Conservation (phyloP, 2,888 invertebrate genomes). For the Trichacis sp. region DNA sequence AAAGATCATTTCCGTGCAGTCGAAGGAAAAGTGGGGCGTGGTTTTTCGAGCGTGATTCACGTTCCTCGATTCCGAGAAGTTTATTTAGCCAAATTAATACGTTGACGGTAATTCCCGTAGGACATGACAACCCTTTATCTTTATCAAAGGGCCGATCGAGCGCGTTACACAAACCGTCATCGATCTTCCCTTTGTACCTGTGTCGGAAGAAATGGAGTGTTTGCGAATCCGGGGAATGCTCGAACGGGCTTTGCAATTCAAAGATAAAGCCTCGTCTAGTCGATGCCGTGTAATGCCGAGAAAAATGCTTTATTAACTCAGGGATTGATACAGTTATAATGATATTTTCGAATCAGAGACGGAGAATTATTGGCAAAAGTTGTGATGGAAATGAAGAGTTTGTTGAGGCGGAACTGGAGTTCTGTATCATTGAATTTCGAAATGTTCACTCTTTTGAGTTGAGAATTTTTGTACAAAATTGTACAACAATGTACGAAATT, state of each 20-base stretch:
- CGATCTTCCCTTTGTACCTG: conserved; percentile 28
- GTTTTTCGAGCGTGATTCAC: conserved; percentile 5
- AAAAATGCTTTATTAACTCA: not conserved
- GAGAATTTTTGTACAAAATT: too few species aligned
- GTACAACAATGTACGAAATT: too few species aligned
- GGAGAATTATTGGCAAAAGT: too few species aligned
- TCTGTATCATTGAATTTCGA: too few species aligned
- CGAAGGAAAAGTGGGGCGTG: not conserved
- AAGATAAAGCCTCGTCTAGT: not conserved
- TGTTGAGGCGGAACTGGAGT: too few species aligned
- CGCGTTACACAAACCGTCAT: conserved; percentile 14
- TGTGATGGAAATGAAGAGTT: too few species aligned
- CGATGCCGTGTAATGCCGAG: not conserved
- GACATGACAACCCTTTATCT: conserved; percentile 21
- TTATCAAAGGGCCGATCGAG: conserved; percentile 18
- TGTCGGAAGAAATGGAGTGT: conserved; percentile 29
- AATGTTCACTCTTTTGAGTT: too few species aligned
- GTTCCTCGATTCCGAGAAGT: conserved; percentile 3
- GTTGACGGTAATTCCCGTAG: conserved; percentile 1
- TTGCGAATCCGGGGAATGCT: conserved; percentile 25
- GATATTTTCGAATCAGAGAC: too few species aligned
- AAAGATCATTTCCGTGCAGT: not conserved
- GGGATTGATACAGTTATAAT: not conserved
- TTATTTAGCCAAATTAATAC: conserved; percentile 15
- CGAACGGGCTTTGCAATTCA: conserved; percentile 15